Percentiles rank a stretch among this genome's conserved stretches.
phyloP scores from a whole-genome alignment of 2,888 invertebrate genomes.

The Chelonus formosanus region DNA sequence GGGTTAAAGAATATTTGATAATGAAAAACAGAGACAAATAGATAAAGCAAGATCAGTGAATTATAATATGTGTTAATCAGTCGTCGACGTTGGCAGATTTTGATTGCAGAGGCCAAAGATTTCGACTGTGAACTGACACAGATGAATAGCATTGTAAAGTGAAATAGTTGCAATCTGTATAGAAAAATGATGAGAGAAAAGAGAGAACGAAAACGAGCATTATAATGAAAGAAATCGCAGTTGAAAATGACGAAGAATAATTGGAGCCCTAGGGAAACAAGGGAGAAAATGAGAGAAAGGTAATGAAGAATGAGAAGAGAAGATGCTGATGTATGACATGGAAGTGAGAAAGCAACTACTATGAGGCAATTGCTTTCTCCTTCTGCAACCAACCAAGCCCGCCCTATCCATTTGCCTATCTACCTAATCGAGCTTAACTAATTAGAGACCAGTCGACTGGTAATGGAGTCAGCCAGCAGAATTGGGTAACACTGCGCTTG shows the following conservation, averaged over 20 bases:
- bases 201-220: constrained; percentile 10
- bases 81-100: constrained; percentile 15
- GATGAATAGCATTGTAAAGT: constrained; percentile 7
- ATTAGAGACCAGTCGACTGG: constrained; percentile 59
- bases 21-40: background rate
- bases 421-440: constrained; percentile 60
- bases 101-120: constrained; percentile 12
- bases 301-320: constrained; percentile 30
- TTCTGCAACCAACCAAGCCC: constrained; percentile 36
- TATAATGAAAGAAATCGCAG: constrained; percentile 34
- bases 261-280: constrained; percentile 31
- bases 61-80: constrained; percentile 19
- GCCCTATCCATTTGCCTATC: constrained; percentile 38
- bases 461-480: constrained; percentile 57
- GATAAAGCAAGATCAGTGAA: constrained; percentile 3
- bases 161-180: background rate
- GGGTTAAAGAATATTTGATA: background rate
- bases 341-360: constrained; percentile 18
- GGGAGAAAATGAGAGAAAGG: constrained; percentile 31
- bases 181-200: constrained; percentile 22
- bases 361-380: constrained; percentile 17
- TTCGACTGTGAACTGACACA: constrained; percentile 1
- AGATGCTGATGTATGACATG: constrained; percentile 20
- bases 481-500: constrained; percentile 56
- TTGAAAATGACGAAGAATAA: constrained; percentile 39